Conservation (phyloP, 2,888 invertebrate species). For the Drosophila flavopinicola region DNA sequence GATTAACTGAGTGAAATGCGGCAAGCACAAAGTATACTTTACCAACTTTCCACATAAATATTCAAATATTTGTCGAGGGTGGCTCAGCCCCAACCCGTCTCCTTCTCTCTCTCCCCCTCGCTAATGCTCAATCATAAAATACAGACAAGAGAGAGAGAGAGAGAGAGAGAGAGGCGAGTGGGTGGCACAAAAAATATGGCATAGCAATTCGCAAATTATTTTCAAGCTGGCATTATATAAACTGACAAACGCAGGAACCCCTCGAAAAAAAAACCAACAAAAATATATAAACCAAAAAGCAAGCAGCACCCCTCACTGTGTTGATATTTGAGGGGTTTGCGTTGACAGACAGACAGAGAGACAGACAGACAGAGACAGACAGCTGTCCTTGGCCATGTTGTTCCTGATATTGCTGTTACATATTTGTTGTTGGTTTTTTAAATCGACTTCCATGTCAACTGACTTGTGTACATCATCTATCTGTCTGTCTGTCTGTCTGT, state of each 20-base stretch:
- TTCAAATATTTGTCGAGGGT: conserved; percentile 38
- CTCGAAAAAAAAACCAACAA: conserved; percentile 5
- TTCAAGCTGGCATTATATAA: conserved; percentile 78
- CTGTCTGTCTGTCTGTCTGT: conserved; percentile 47
- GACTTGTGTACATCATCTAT: conserved; percentile 68
- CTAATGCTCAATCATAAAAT: conserved; percentile 72
- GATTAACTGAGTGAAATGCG: conserved; percentile 41
- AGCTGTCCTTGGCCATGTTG: conserved; percentile 51
- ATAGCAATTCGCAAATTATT: conserved; percentile 79
- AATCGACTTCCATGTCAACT: conserved; percentile 79
- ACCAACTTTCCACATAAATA: conserved; percentile 54
- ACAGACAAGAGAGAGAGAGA: conserved; percentile 33
- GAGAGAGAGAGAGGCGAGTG: no score
- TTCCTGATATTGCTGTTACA: conserved; percentile 55
- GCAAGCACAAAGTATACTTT: conserved; percentile 4
- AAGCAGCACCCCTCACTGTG: conserved; percentile 29
- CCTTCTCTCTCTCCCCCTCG: no score
- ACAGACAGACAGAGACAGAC: conserved; percentile 33
- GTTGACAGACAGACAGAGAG: conserved; percentile 20
- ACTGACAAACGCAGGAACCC: conserved; percentile 68
- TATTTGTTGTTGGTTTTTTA: conserved; percentile 70
- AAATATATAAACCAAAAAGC: conserved; percentile 33
- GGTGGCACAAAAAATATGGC: conserved; percentile 74
- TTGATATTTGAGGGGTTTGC: background rate
- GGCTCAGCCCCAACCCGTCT: no score